Base-by-base conservation (phyloP, 2,888 invertebrate species). In the Gymnoscelis rufifasciata region DNA sequence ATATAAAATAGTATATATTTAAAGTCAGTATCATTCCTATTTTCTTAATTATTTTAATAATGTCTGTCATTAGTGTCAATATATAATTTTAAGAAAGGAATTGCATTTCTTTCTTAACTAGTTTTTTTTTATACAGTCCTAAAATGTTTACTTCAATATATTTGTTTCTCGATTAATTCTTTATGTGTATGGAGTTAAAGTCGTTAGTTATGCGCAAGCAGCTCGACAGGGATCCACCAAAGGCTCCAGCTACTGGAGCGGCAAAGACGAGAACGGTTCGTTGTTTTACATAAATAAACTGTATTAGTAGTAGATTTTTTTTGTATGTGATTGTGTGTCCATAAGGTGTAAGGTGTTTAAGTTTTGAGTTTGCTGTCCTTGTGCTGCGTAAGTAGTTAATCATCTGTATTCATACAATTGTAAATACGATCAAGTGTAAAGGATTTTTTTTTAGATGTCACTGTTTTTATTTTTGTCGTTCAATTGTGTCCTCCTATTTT, bases 351-450 rank as follows among this genome's bases (percentile, higher is more conserved):
- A 74, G 71, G 76, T 74, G n/a, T n/a, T n/a, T n/a, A n/a, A n/a
- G n/a, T n/a, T n/a, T 73, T 67, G 59, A 63, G 24, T 67, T 74
- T 73, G 68, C 66, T 71, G 71, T 70, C 78, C 64, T 71, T 80
- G 83, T 81, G 82, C 74, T 76, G 75, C 76, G 75, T 79, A 68
- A 54, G 60, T 76, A 74, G 73, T 60, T 68, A 59, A 53, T 60
- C 67, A 62, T 64, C 61, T 45, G 62, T 64, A 59, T 67, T 65
- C 60, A 57, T 65, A 71, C 60, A 67, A 71, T 82, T 88, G 86
- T 87, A 84, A 84, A 84, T 88, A 86, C 78, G 74, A 83, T 81
- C 87, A 87, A 88, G 86, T 88, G 87, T 84, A 60, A 78, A 83
- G 74, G 78, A 73, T 45, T 13, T 45, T 6, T 45, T 45, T 52